Base-by-base conservation (phyloP, 2,888 invertebrate species). In the Lamellibrachia satsuma region DNA sequence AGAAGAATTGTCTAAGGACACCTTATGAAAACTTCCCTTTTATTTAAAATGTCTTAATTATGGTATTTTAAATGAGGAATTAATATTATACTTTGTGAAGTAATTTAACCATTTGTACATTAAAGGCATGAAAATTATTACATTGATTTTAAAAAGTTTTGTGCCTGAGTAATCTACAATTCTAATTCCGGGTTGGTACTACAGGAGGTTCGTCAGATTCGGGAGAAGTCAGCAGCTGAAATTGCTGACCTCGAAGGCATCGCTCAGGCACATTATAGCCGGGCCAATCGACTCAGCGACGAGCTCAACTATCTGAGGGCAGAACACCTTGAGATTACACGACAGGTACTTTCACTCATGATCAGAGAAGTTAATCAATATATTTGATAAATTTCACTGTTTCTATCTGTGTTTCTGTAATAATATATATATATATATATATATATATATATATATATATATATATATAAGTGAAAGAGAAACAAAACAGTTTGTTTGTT, bases 211-310 rank as follows among this genome's bases (percentile, higher is more conserved):
- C 94, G 95, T 60, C 94, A 95, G 52, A 93, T 95, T 93, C 95
- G 95, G 94, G 94, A 95, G 93, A 94, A 95, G 91, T 94, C 95
- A 7, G 93, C 94, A 15, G 92, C 93, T 15, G 95, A 96, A 94
- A 95, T 96, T 3, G 92, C 94, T 52, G 96, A 96, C 92, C 93
- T 96, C 57, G 95, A 96, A 93, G 93, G 94, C 15, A 93, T 96
- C 90, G 96, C 96, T 8, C 95, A 96, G 94, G 95, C 96, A 52
- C 96, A 96, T 93, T 95, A 95, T 92, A 94, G 94, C 90, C 93
- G 95, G 90, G 95, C 96, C 7, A 96, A 95, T 93, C 94, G 94
- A 60, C 95, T 96, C 4, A 94, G 94, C 91, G 95, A 95, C 52
- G 96, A 96, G 93, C 94, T 96, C 52, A 93, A 93, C 75, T 94